Evolutionary conservation across 1,140 invertebrate species (phyloP), one percentile per base, ranked within the genome.

Genomic region (Brachionus rubens): DNA sequence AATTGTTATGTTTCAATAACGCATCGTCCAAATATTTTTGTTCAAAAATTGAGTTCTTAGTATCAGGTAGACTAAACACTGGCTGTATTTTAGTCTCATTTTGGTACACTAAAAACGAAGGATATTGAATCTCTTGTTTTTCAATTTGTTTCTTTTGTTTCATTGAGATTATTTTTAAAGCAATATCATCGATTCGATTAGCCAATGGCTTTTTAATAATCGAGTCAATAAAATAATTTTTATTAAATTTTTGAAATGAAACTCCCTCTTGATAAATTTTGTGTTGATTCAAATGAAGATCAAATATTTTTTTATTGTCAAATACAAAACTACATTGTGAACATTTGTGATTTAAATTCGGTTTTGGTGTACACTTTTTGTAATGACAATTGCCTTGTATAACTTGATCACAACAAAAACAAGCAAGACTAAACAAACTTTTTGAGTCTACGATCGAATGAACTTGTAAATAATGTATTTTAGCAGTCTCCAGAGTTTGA

Each of bases 121-220:
- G 24, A 41, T 43, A 43, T 65, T 65, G 59, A 14, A 43, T 41
- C 40, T 65, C 40, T 65, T 65, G 28, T 59, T 30, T 43, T 65
- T 65, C 40, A 24, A 43, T 43, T 19, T 65, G 19, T 65, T 65
- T 65, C 43, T 46, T 41, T 24, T 65, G 36, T 24, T 65, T 65
- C 59, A 65, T 65, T 65, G 59, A 65, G 2, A 65, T 43, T 43
- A 65, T 65, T 43, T 41, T 65, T 4, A 43, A 10, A 24, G 59
- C 59, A 26, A 65, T 65, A 24, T 65, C 59, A 43, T 65, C 59
- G 30, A 65, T 65, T 65, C 43, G 41, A 16, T 46, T 46, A 46
- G 5, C 5, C 5, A 46, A 46, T 46, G 9, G 14, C 43, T 10
- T 2, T 46, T 5, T 36, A 3, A 65, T 24, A 14, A 65, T 21